Percentiles rank a stretch among this genome's conserved stretches.
Conservation (phyloP, 2,797 vertebrate genomes). For the Syndactyla subalaris region DNA sequence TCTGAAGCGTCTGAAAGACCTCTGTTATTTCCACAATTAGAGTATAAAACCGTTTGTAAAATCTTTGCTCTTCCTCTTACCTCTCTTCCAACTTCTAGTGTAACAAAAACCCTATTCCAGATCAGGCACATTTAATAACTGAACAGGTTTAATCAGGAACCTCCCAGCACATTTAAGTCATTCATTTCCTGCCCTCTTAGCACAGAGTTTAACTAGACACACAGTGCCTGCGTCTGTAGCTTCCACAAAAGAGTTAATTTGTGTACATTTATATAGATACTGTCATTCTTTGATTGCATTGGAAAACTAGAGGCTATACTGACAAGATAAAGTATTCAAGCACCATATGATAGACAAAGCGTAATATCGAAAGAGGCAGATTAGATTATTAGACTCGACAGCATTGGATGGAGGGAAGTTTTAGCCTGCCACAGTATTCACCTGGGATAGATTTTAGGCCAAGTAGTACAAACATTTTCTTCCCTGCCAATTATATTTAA, state of each 20-base stretch:
- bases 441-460: not conserved
- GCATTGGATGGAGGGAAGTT: conserved; percentile 6
- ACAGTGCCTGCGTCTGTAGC: not conserved
- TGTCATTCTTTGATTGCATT: not conserved
- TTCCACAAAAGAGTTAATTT: not conserved
- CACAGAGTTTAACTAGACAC: not conserved
- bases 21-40: not conserved
- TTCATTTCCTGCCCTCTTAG: not conserved
- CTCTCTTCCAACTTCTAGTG: not conserved
- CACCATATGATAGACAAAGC: not conserved
- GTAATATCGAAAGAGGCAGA: conserved; percentile 29
- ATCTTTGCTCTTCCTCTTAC: not conserved
- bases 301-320: conserved; percentile 3
- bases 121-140: not conserved
- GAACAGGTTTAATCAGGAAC: not conserved
- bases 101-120: not conserved
- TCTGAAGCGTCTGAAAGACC: not conserved
- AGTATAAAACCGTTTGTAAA: not conserved
- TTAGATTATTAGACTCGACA: conserved; percentile 30
- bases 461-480: conserved; percentile 2
- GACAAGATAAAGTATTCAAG: conserved; percentile 25
- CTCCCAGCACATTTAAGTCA: not conserved
- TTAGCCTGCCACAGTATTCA: conserved; percentile 10
- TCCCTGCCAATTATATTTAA: not conserved
- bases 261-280: not conserved